Base-by-base conservation (phyloP, 2,888 invertebrate genomes). In the Polyploca ridens region DNA sequence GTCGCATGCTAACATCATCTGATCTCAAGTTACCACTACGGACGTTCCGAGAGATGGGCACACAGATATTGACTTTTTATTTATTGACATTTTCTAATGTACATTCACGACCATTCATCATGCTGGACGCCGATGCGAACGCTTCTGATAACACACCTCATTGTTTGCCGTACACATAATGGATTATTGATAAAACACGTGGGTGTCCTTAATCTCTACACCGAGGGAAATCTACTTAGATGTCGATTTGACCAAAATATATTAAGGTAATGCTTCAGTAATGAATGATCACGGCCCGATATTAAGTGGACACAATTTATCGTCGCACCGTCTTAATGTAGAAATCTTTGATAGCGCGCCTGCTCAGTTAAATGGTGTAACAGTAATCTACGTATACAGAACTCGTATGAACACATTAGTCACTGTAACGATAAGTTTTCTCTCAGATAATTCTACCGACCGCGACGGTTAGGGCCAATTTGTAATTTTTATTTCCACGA, bases 61-160 rank as follows among this genome's bases (percentile, higher is more conserved):
- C 75, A 70, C 70, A 83, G 91, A 93, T 91, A 90, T 86, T 85
- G 81, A 86, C 86, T 91, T 93, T 92, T 93, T 94, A 93, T 93
- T 92, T 92, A 94, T 94, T 93, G 90, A 91, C 91, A 90, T 91
- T 92, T 92, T 91, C 91, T 93, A 93, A 94, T 93, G 90, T 87
- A 81, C 87, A 83, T 78, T 77, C 76, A 73, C 73, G 77, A 74
- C 81, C 81, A 93, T 94, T 90, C 91, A 91, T 94, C 93, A 93
- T 89, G 84, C 77, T 78, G 73, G 74, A 74, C 16, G 68, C 71
- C 83, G 90, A 91, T 91, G 88, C 82, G 75, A 72, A 70, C 79
- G 81, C 77, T 76, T 75, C 87, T 84, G 93, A 94, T 93, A 93
- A 90, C 89, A 81, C 79, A 77, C 81, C 84, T 90, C 87, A 93